phyloP scores from a whole-genome alignment of 2,888 invertebrate species.

The Drosophila tanythrix region DNA sequence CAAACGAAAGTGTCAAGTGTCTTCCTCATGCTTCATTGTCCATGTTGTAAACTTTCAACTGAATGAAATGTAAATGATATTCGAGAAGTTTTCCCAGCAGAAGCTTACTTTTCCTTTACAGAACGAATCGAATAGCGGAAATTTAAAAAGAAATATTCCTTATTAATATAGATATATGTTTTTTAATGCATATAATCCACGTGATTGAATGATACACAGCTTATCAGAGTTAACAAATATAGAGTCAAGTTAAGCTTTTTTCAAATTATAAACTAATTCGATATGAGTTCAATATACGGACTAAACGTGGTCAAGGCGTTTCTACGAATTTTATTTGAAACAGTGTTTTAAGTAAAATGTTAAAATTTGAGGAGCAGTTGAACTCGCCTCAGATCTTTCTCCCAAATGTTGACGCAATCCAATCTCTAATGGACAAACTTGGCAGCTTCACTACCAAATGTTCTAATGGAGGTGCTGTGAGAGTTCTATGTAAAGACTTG shows the following conservation, averaged over 20 bases:
- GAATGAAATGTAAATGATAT: slow-evolving; percentile 13
- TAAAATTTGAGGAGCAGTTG: background rate
- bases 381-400: too few relatives aligned
- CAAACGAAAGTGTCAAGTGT: slow-evolving; percentile 58
- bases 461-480: too few relatives aligned
- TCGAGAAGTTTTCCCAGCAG: background rate
- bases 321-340: background rate
- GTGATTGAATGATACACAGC: background rate
- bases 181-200: background rate
- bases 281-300: background rate
- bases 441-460: too few relatives aligned
- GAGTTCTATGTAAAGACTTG: too few relatives aligned
- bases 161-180: background rate
- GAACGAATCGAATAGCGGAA: background rate
- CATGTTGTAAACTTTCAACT: slow-evolving; percentile 31
- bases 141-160: background rate
- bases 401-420: too few relatives aligned
- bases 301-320: background rate
- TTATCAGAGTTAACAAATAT: background rate
- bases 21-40: slow-evolving; percentile 30
- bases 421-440: too few relatives aligned
- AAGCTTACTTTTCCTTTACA: background rate
- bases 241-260: background rate
- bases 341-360: background rate
- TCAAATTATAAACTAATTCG: background rate